A percentile compares a stretch with the other conserved stretches of the same genome.
Evolutionary conservation across 1,140 invertebrate genomes (phyloP).

Genomic region (Camponotus floridanus): DNA sequence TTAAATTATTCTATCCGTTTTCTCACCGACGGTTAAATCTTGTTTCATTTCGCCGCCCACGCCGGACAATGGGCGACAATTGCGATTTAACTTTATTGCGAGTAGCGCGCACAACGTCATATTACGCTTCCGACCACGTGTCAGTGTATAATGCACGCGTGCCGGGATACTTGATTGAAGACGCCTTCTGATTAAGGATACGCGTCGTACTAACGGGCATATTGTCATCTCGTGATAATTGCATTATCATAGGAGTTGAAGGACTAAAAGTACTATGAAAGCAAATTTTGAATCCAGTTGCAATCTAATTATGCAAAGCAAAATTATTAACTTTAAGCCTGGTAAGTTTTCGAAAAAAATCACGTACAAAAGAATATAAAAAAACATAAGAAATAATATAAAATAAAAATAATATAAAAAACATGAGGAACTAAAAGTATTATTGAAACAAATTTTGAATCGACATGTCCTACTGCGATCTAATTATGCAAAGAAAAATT

Average conservation of each 20-base stretch:
- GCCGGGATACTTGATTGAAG: conserved; percentile 65
- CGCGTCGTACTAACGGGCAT: conserved; percentile 53
- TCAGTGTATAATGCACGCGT: conserved; percentile 72
- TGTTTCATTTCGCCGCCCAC: conserved; percentile 17
- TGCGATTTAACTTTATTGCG: conserved; percentile 73
- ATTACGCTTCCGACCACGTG: conserved; percentile 74
- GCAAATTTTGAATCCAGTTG: conserved; percentile 24
- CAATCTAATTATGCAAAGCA: conserved; percentile 5
- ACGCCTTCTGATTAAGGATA: conserved; percentile 67
- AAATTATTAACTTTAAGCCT: not conserved
- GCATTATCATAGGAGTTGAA: conserved; percentile 55
- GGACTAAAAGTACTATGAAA: conserved; percentile 30
- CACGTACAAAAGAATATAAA: too few relatives aligned
- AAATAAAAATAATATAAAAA: too few relatives aligned
- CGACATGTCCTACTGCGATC: not conserved
- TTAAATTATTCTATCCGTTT: conserved; percentile 48
- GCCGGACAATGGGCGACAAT: conserved; percentile 70
- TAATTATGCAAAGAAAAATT: conserved; percentile 6
- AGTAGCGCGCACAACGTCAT: conserved; percentile 27
- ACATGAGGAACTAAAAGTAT: not conserved
- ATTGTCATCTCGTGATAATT: conserved; percentile 66
- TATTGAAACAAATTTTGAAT: conserved; percentile 42
- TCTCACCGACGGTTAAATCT: conserved; percentile 40
- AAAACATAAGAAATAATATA: too few relatives aligned
- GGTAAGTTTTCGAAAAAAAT: too few relatives aligned